A percentile compares a stretch with the other conserved stretches of the same genome.
Evolutionary conservation across 2,113 vertebrate genomes (phyloP).

Genomic region (Anser brachyrhynchus): DNA sequence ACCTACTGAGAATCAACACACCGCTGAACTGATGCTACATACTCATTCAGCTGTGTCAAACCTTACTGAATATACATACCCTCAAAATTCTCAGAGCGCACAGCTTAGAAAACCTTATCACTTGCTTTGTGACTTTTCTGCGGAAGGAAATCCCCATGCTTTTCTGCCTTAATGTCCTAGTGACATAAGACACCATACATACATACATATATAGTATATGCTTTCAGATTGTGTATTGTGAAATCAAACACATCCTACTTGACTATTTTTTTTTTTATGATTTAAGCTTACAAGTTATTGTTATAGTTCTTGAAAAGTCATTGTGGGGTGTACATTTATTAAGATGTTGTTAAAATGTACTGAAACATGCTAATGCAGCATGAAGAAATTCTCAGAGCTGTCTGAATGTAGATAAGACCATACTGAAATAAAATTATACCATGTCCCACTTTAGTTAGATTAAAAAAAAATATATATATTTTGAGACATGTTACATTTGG

Average conservation of each 20-base stretch:
- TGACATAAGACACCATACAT: neutral
- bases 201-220: too few species aligned
- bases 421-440: conserved; percentile 46
- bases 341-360: conserved; percentile 34
- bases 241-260: neutral
- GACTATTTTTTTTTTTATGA: neutral
- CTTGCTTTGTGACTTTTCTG: neutral
- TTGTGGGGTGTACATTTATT: conserved; percentile 10
- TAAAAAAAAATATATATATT: neutral
- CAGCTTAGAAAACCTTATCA: neutral
- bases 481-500: conserved; percentile 2
- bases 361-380: conserved; percentile 37
- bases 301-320: conserved; percentile 33
- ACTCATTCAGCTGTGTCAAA: neutral
- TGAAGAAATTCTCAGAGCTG: conserved; percentile 39
- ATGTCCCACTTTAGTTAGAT: neutral
- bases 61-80: neutral
- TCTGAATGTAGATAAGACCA: conserved; percentile 41
- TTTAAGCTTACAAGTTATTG: conserved; percentile 38
- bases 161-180: neutral
- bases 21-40: neutral
- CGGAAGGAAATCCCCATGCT: neutral
- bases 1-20: neutral
- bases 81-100: neutral
- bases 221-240: neutral